Evolutionary conservation across 2,113 vertebrate species (phyloP).

Genomic region (Sander vitreus): DNA sequence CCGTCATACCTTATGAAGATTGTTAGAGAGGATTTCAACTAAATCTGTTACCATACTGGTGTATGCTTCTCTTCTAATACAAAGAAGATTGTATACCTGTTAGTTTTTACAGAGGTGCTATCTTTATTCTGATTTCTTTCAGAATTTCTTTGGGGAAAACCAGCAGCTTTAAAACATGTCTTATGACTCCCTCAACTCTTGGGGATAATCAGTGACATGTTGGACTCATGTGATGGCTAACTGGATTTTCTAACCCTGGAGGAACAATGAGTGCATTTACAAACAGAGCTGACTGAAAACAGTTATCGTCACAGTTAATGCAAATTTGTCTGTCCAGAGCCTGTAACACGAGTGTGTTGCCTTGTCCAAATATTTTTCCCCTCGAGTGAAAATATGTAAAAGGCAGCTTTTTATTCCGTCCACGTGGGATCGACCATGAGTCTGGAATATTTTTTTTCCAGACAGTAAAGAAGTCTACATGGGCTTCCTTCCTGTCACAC

Average conservation of each 20-base stretch:
- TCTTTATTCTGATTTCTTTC: not conserved
- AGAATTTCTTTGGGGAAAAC: constrained; percentile 53
- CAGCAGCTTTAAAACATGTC: constrained; percentile 77
- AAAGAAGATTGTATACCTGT: not conserved
- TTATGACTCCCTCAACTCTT: constrained; percentile 81
- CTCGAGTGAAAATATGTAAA: constrained; percentile 47
- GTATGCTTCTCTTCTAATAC: not conserved
- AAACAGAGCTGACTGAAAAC: constrained; percentile 63
- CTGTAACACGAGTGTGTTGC: constrained; percentile 30
- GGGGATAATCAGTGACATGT: constrained; percentile 84
- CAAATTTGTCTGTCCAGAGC: constrained; percentile 49
- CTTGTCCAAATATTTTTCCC: constrained; percentile 40
- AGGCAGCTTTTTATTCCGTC: constrained; percentile 46
- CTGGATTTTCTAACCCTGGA: constrained; percentile 79
- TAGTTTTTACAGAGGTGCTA: not conserved
- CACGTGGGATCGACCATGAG: constrained; percentile 47
- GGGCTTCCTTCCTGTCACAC: constrained; percentile 56
- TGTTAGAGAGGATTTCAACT: not conserved
- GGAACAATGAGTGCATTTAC: constrained; percentile 84
- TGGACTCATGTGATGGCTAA: constrained; percentile 86
- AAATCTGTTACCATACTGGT: not conserved
- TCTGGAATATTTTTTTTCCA: constrained; percentile 38
- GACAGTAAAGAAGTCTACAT: constrained; percentile 47
- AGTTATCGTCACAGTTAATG: constrained; percentile 66
- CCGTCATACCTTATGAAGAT: not conserved